phyloP scores from a whole-genome alignment of 2,113 vertebrate genomes.

The Patagioenas fasciata region DNA sequence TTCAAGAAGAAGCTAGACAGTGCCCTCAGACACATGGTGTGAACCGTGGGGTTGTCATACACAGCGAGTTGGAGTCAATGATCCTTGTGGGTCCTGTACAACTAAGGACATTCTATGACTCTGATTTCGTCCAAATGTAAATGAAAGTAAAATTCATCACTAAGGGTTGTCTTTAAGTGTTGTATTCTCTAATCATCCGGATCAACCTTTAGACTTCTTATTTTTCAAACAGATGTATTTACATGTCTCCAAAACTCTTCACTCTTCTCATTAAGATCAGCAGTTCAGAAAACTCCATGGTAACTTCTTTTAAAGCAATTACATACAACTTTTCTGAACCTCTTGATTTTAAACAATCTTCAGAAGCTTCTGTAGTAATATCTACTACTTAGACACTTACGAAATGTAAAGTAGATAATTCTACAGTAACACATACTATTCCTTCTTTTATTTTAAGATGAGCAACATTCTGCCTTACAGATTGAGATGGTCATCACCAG shows the following conservation, averaged over 20 bases:
- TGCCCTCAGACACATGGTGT: no score
- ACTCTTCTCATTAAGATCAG: background rate
- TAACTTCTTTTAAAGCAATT: background rate
- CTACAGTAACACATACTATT: background rate
- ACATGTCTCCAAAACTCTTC: background rate
- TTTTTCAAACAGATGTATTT: background rate
- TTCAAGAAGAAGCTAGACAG: no score
- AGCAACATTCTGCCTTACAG: background rate
- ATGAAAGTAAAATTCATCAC: rapidly evolving
- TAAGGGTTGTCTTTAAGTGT: background rate
- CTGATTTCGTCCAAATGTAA: background rate
- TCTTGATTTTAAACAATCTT: background rate
- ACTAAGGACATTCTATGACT: no score
- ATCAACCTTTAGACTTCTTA: background rate
- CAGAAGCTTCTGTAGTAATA: background rate
- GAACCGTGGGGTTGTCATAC: no score
- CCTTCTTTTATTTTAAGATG: background rate
- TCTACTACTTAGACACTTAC: background rate
- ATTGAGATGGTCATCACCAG: background rate
- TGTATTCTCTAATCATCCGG: background rate
- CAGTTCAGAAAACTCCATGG: background rate
- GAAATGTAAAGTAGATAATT: background rate
- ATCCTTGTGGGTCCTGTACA: no score
- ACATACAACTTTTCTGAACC: background rate
- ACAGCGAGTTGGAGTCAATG: no score